These are phyloP conservation scores for Acomys russatus DNA, from an alignment of 2,797 vertebrate species.

Conservation along the genomic window DNA sequence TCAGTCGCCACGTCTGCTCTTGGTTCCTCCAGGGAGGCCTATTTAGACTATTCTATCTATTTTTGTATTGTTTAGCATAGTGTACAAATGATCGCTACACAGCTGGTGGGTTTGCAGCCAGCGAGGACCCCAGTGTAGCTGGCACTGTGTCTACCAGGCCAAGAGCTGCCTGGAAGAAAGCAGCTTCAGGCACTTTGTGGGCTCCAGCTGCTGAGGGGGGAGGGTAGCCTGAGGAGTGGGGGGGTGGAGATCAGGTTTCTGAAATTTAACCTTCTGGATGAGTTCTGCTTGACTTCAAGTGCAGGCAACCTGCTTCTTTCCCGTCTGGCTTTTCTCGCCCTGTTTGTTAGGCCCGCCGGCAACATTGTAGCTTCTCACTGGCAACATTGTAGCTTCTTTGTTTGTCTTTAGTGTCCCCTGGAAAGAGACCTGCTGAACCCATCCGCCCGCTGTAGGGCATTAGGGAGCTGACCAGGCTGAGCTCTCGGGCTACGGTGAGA, in stretches of 20 bases:
- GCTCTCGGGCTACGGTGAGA: not conserved
- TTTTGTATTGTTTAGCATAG: not conserved
- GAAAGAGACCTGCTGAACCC: not conserved
- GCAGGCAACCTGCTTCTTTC: accelerated
- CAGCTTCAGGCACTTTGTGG: too few species aligned
- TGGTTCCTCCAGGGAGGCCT: accelerated
- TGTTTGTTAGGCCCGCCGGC: accelerated
- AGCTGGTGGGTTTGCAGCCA: not conserved
- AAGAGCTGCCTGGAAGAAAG: not conserved
- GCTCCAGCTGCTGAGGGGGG: not conserved
- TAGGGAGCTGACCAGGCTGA: accelerated
- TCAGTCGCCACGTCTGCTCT: accelerated
- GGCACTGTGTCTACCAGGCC: accelerated
- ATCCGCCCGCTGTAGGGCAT: accelerated
- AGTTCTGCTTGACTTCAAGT: not conserved
- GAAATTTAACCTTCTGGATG: too few species aligned
- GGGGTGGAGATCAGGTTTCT: not conserved
- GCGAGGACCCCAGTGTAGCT: not conserved
- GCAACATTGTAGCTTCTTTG: too few species aligned
- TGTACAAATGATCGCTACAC: accelerated
- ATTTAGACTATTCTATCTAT: accelerated
- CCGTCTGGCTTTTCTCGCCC: not conserved
- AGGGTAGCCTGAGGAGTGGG: too few species aligned
- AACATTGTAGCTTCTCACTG: too few species aligned
- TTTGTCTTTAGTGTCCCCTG: not conserved